These are phyloP conservation scores for Cephus nigrinus DNA, from an alignment of 2,888 invertebrate genomes.

Conservation along the genomic window DNA sequence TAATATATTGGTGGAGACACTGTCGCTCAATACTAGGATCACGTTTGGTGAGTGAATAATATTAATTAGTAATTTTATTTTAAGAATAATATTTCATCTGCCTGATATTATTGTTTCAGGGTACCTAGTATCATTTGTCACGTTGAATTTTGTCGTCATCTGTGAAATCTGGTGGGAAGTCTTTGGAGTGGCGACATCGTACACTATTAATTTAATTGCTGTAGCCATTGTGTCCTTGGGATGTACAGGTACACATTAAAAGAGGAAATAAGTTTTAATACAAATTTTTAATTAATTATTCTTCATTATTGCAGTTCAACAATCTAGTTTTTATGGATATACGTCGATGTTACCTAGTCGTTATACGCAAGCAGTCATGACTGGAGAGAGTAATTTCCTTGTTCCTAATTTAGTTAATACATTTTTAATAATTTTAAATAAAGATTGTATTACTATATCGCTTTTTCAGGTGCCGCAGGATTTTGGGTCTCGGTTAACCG, in stretches of 20 bases:
- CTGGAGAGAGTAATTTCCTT: constrained; percentile 84
- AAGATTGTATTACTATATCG: not conserved
- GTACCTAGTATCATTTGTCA: constrained; percentile 83
- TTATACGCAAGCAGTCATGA: constrained; percentile 95
- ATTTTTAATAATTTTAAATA: constrained; percentile 12
- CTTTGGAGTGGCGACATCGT: constrained; percentile 82
- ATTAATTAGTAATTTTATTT: not conserved
- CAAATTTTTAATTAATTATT: constrained; percentile 4
- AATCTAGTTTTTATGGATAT: constrained; percentile 94
- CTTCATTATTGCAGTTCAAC: constrained; percentile 75
- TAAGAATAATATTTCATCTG: not conserved
- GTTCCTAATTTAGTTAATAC: constrained; percentile 4
- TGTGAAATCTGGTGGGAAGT: constrained; percentile 90
- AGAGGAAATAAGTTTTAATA: constrained; percentile 9
- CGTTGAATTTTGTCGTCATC: constrained; percentile 84
- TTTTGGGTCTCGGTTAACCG: constrained; percentile 88
- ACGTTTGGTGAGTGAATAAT: constrained; percentile 77
- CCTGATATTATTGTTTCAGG: constrained; percentile 67
- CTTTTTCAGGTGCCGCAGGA: constrained; percentile 80
- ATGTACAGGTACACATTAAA: constrained; percentile 75
- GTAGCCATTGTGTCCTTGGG: constrained; percentile 89
- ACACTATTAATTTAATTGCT: constrained; percentile 84
- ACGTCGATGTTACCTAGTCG: constrained; percentile 90
- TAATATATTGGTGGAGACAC: constrained; percentile 84
- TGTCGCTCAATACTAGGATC: constrained; percentile 85